Evolutionary conservation across 2,888 invertebrate genomes (phyloP).

Genomic region (Clivina fossor): DNA sequence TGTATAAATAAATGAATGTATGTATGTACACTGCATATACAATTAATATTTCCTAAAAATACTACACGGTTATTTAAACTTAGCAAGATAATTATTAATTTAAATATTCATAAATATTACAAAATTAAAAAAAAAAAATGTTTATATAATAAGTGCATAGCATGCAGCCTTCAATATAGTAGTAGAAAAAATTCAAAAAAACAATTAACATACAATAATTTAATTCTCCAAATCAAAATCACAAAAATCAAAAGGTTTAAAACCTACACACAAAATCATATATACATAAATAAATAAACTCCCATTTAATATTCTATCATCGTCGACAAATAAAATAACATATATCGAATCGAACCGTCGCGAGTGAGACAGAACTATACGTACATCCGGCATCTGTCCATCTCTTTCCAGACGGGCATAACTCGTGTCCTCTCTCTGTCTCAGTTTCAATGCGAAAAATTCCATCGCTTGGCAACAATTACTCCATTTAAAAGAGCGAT

Average conservation of each 20-base stretch:
- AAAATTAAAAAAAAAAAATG: too few relatives aligned
- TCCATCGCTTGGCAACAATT: constrained; percentile 19
- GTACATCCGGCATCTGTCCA: constrained; percentile 18
- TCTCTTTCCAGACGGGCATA: constrained; percentile 8
- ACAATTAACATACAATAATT: constrained; percentile 28
- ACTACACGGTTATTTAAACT: too few relatives aligned
- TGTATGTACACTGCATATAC: too few relatives aligned
- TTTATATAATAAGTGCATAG: too few relatives aligned
- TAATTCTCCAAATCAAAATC: constrained; percentile 22
- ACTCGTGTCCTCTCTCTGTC: constrained; percentile 6
- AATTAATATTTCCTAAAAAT: too few relatives aligned
- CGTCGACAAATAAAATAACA: not conserved
- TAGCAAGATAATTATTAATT: too few relatives aligned
- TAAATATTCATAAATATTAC: too few relatives aligned
- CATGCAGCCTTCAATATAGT: too few relatives aligned
- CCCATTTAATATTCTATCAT: constrained; percentile 7
- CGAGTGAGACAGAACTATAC: not conserved
- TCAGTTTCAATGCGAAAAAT: constrained; percentile 26
- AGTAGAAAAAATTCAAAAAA: constrained; percentile 16
- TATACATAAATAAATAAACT: not conserved
- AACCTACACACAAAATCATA: constrained; percentile 23
- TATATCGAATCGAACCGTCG: not conserved
- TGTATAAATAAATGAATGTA: too few relatives aligned
- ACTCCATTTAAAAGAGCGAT: constrained; percentile 15
- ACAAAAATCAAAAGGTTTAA: constrained; percentile 7